These are phyloP conservation scores for Bombus cullumanus DNA, from an alignment of 1,140 invertebrate species.

Conservation along the genomic window DNA sequence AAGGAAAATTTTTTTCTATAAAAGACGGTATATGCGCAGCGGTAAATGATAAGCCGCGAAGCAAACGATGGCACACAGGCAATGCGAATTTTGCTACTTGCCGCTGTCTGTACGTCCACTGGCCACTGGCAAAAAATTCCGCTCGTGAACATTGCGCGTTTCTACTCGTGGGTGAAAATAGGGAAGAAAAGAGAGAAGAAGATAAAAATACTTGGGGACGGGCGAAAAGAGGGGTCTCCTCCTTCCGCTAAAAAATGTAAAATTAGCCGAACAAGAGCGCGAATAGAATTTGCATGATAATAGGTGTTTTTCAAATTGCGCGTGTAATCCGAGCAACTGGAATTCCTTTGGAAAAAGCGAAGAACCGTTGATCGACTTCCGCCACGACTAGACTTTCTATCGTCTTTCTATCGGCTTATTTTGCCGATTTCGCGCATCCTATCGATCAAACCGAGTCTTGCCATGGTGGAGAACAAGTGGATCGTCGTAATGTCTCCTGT, in stretches of 20 bases:
- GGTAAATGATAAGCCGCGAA: too few species aligned
- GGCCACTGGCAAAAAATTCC: too few species aligned
- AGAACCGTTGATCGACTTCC: slow-evolving; percentile 1
- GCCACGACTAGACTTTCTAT: too few species aligned
- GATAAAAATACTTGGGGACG: background rate
- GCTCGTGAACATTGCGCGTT: too few species aligned
- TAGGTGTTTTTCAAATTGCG: background rate
- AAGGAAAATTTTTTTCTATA: too few species aligned
- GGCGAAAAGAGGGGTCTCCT: background rate
- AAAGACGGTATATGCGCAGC: too few species aligned
- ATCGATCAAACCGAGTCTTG: background rate
- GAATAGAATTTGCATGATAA: slow-evolving; percentile 43
- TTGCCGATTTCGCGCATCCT: background rate
- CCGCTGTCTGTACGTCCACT: too few species aligned
- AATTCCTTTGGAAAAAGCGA: slow-evolving; percentile 16
- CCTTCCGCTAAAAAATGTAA: slow-evolving; percentile 2
- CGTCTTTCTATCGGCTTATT: too few species aligned
- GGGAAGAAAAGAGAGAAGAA: background rate
- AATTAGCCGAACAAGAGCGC: background rate
- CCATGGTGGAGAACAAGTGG: background rate
- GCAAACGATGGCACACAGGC: too few species aligned
- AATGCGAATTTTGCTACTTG: too few species aligned
- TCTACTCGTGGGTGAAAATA: too few species aligned
- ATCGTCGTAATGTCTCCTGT: background rate
- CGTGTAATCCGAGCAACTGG: background rate